phyloP scores from a whole-genome alignment of 2,888 invertebrate genomes.

The Griposia aprilina region DNA sequence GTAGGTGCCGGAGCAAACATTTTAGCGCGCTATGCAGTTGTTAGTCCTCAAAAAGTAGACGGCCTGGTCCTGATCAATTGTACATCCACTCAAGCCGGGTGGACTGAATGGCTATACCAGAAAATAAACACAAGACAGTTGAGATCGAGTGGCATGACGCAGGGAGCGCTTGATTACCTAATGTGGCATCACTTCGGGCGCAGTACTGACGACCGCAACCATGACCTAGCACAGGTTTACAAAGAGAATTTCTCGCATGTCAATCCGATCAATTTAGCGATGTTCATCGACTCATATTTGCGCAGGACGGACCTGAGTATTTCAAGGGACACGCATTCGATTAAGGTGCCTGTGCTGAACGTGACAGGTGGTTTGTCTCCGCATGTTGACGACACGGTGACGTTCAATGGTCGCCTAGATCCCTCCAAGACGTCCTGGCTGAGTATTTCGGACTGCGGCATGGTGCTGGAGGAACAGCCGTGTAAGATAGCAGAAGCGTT shows the following conservation, averaged over 20 bases:
- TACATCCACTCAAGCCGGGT: slow-evolving; percentile 97
- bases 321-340: slow-evolving; percentile 91
- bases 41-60: slow-evolving; percentile 96
- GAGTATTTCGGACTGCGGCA: slow-evolving; percentile 99
- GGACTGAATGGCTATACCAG: slow-evolving; percentile 99
- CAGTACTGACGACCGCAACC: slow-evolving; percentile 96
- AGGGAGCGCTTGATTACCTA: slow-evolving; percentile 98
- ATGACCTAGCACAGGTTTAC: slow-evolving; percentile 98
- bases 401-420: slow-evolving; percentile 98
- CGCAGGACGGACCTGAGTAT: slow-evolving; percentile 97
- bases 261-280: slow-evolving; percentile 98
- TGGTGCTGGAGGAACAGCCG: slow-evolving; percentile 99
- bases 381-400: slow-evolving; percentile 99
- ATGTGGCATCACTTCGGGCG: slow-evolving; percentile 99
- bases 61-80: slow-evolving; percentile 98
- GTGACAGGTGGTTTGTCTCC: slow-evolving; percentile 98
- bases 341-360: slow-evolving; percentile 97
- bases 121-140: slow-evolving; percentile 98
- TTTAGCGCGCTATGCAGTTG: slow-evolving; percentile 96
- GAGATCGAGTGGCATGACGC: slow-evolving; percentile 97
- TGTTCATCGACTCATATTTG: slow-evolving; percentile 98
- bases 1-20: slow-evolving; percentile 99
- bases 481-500: slow-evolving; percentile 99
- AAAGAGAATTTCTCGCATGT: slow-evolving; percentile 98
- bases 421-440: slow-evolving; percentile 99